Conservation (phyloP, 2,888 invertebrate genomes). For the Pyrochroa serraticornis region DNA sequence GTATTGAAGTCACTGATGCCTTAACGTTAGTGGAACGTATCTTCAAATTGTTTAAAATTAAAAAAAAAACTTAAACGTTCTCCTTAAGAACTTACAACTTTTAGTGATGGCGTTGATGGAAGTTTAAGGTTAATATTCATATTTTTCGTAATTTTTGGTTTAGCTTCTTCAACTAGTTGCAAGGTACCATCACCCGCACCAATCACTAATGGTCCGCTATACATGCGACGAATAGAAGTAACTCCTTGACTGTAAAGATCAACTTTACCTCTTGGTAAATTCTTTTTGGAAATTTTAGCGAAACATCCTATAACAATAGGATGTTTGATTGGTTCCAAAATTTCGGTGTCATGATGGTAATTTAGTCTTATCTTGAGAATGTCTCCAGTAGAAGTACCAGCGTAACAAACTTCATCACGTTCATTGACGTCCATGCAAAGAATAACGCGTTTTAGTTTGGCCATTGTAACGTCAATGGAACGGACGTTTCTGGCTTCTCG, state of each 20-base stretch:
- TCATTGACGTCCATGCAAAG: conserved; percentile 74
- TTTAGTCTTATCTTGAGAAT: conserved; percentile 67
- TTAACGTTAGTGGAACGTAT: conserved; percentile 61
- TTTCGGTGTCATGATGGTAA: conserved; percentile 65
- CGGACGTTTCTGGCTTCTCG: conserved; percentile 69
- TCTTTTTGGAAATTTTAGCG: conserved; percentile 59
- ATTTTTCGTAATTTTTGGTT: conserved; percentile 19
- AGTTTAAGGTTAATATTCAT: conserved; percentile 50
- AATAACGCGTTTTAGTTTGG: conserved; percentile 78
- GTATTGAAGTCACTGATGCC: conserved; percentile 77
- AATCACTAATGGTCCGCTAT: conserved; percentile 69
- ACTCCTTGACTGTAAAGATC: conserved; percentile 69
- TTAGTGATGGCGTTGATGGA: conserved; percentile 58
- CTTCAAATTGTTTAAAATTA: conserved; percentile 10
- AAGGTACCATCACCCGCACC: conserved; percentile 87
- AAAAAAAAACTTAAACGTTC: too few species aligned
- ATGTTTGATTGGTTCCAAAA: conserved; percentile 60
- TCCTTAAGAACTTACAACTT: conserved; percentile 51
- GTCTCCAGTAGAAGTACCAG: conserved; percentile 86
- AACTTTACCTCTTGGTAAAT: conserved; percentile 61
- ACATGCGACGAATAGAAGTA: conserved; percentile 67
- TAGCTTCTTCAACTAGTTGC: conserved; percentile 67
- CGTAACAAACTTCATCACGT: conserved; percentile 76
- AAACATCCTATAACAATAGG: conserved; percentile 70
- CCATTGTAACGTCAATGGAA: conserved; percentile 72